phyloP scores from a whole-genome alignment of 2,797 vertebrate species.

The Enteromius radiatus region DNA sequence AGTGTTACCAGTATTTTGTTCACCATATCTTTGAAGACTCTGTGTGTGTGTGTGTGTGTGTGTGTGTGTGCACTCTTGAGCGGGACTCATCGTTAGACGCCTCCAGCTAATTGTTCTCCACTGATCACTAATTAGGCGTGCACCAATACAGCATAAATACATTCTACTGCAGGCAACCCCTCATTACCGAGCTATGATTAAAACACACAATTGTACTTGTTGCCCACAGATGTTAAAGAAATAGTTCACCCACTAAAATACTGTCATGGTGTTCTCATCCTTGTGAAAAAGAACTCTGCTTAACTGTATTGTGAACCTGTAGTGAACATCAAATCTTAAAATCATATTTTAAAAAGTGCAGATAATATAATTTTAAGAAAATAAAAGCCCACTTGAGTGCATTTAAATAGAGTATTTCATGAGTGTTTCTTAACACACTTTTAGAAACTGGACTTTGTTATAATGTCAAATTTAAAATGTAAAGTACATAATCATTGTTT shows the following conservation, averaged over 20 bases:
- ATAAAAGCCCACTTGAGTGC: not conserved
- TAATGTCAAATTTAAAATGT: not conserved
- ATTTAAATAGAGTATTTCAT: no score
- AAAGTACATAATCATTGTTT: not conserved
- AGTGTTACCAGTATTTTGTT: not conserved
- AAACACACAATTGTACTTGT: not conserved
- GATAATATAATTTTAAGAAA: not conserved
- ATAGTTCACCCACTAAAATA: not conserved
- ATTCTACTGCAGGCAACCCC: not conserved
- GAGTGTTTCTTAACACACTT: not conserved
- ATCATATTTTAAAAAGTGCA: not conserved
- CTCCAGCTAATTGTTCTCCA: not conserved
- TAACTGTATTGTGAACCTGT: not conserved
- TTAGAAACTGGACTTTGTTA: not conserved
- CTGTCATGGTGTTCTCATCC: not conserved
- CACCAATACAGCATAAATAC: slow-evolving; percentile 1
- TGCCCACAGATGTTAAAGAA: slow-evolving; percentile 8
- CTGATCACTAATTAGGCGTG: not conserved
- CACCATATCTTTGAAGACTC: not conserved
- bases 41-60: not conserved
- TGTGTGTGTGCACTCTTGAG: not conserved
- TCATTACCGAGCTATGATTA: slow-evolving; percentile 1
- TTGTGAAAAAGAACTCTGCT: not conserved
- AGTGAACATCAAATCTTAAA: not conserved
- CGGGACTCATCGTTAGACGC: not conserved